Conservation (phyloP, 1,140 invertebrate species). For the Conopomorpha cramerella region DNA sequence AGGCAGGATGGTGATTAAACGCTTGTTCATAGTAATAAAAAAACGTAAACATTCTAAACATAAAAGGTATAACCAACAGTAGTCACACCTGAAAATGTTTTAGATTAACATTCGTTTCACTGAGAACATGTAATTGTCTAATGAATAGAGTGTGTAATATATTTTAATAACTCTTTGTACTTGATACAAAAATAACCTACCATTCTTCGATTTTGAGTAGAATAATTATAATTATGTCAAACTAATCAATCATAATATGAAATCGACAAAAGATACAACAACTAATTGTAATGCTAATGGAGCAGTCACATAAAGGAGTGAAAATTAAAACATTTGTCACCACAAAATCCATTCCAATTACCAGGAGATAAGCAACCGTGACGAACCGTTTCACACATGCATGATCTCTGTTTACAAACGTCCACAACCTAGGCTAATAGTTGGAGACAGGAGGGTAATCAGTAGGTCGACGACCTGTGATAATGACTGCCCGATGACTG, state of each 20-base stretch:
- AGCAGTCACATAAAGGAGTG: neutral
- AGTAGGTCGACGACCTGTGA: constrained; percentile 45
- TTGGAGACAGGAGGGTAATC: constrained; percentile 55
- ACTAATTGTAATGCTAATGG: neutral
- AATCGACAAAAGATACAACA: neutral
- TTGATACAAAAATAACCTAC: no score
- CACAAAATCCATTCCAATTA: neutral
- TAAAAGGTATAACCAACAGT: no score
- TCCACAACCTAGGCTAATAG: constrained; percentile 59
- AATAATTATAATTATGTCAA: neutral
- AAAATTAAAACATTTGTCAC: neutral
- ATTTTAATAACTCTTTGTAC: no score
- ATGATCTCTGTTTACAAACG: constrained; percentile 52
- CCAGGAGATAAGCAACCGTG: constrained; percentile 5
- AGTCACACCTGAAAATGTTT: no score
- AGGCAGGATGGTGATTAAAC: no score
- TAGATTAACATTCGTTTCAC: no score
- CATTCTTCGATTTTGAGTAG: no score
- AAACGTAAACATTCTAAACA: no score
- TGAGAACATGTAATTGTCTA: no score
- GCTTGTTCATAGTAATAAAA: no score
- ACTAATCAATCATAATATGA: no score
- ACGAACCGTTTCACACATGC: constrained; percentile 21
- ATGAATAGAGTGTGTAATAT: no score
- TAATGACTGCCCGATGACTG: constrained; percentile 57